A percentile compares a stretch with the other conserved stretches of the same genome.
Conservation (phyloP, 2,113 vertebrate genomes). For the Beaufortia kweichowensis region DNA sequence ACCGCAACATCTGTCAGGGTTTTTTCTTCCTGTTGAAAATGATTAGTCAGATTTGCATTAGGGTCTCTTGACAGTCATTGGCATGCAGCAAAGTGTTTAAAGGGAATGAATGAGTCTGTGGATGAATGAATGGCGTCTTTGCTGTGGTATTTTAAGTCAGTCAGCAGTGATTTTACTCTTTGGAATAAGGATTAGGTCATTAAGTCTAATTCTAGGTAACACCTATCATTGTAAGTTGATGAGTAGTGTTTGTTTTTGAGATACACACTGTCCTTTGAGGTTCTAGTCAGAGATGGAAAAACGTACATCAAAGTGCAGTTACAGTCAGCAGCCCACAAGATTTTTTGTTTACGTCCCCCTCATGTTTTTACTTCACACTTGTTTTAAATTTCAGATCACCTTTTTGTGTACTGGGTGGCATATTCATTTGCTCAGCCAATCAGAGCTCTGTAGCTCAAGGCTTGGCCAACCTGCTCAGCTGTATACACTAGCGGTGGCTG, state of each 20-base stretch:
- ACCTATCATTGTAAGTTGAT: not conserved
- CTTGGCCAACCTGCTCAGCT: not conserved
- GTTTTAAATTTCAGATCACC: slow-evolving; percentile 16
- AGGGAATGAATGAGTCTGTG: not conserved
- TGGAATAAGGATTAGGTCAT: not conserved
- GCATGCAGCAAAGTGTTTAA: too few species aligned
- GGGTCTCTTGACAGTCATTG: not conserved
- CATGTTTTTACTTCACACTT: not conserved
- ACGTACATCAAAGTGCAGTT: too few species aligned
- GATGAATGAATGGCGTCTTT: not conserved
- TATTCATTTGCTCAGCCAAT: slow-evolving; percentile 35
- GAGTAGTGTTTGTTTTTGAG: not conserved
- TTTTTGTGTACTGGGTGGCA: slow-evolving; percentile 7
- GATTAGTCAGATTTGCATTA: not conserved
- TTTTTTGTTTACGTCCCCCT: not conserved
- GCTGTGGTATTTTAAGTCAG: slow-evolving; percentile 2
- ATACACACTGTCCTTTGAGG: not conserved
- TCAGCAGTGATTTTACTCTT: not conserved
- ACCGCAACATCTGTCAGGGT: not conserved
- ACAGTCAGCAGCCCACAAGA: not conserved
- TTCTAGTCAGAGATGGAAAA: not conserved
- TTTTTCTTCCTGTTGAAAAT: not conserved
- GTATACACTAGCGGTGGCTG: slow-evolving; percentile 28
- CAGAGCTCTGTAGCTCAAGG: slow-evolving; percentile 37
- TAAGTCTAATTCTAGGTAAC: not conserved